A percentile compares a stretch with the other conserved stretches of the same genome.
phyloP scores from a whole-genome alignment of 2,888 invertebrate genomes.

The Apeira syringaria region DNA sequence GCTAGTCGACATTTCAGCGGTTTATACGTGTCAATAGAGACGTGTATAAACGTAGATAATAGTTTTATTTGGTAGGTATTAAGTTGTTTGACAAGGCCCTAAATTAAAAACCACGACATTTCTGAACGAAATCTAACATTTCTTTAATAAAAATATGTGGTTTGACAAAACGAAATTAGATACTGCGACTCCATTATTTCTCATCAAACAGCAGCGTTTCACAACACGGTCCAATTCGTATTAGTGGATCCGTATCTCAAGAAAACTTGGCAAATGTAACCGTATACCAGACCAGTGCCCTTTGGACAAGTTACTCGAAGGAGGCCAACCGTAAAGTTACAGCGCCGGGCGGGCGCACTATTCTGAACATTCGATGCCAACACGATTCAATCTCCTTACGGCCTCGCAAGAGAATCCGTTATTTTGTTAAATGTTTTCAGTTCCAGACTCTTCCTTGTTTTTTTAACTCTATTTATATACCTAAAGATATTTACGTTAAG shows the following conservation, averaged over 20 bases:
- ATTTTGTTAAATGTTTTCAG: no score
- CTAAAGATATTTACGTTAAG: no score
- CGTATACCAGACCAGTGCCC: constrained; percentile 14
- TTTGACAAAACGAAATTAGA: constrained; percentile 15
- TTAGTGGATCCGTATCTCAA: constrained; percentile 1
- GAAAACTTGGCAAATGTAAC: constrained; percentile 29
- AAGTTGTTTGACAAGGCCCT: no score
- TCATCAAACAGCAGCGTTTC: constrained; percentile 6
- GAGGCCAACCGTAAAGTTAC: constrained; percentile 18
- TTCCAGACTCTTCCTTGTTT: no score
- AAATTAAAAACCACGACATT: no score
- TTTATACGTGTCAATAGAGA: no score
- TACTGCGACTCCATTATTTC: constrained; percentile 14
- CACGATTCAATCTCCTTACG: background rate
- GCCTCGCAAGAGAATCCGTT: no score
- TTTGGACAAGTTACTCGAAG: constrained; percentile 4
- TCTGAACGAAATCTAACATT: background rate
- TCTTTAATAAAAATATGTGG: background rate
- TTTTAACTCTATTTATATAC: no score
- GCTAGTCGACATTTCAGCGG: no score
- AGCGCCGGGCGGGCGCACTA: background rate
- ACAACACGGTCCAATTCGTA: constrained; percentile 17
- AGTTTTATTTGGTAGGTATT: no score
- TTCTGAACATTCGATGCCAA: constrained; percentile 1
- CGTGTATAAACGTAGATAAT: no score